Base-by-base conservation (phyloP, 2,888 invertebrate species). In the Drosophila basisetae region DNA sequence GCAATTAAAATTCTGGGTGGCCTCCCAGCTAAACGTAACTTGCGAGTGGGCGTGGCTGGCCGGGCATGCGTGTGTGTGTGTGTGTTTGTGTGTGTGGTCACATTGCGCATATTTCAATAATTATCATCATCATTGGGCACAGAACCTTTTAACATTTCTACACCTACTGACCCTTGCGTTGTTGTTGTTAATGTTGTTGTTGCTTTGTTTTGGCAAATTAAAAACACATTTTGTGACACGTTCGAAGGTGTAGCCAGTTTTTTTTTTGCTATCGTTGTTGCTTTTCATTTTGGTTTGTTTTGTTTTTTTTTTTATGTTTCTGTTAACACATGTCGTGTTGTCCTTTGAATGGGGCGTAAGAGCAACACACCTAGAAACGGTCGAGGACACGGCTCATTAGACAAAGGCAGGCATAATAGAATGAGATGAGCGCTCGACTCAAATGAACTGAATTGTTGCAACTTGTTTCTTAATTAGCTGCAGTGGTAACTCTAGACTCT, bases 191-290 rank as follows among this genome's bases (percentile, higher is more conserved):
- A 11, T 60, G n/a, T 30, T 18, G 25, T 30, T 18, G 25, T 37
- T 39, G 18, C 18, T 60, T 16, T 56, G 49, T 60, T 62, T 54
- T 69, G 61, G 60, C 84, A 82, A 87, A 89, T 85, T 85, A 89
- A 85, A 85, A 89, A 87, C 88, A 68, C 84, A 85, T 84, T 89
- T 85, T 72, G 72, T 75, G 72, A 86, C 79, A 89, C 75, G 73
- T 52, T 22, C 22, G 43, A 67, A 63, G 78, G 69, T 71, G 79
- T 73, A 60, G 66, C 52, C 62, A 37, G 49, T 43, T 43, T n/a
- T 43, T n/a, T 43, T 41, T n/a, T 11, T 43, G n/a, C 39, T 41
- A 41, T 41, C 22, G 22, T 13, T 43, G 22, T 43, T 43, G 49
- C 43, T 60, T 76, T 60, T 60, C 61, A 25, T 56, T 68, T 56